phyloP scores from a whole-genome alignment of 2,888 invertebrate species.

The Acanthosepion lycidas region DNA sequence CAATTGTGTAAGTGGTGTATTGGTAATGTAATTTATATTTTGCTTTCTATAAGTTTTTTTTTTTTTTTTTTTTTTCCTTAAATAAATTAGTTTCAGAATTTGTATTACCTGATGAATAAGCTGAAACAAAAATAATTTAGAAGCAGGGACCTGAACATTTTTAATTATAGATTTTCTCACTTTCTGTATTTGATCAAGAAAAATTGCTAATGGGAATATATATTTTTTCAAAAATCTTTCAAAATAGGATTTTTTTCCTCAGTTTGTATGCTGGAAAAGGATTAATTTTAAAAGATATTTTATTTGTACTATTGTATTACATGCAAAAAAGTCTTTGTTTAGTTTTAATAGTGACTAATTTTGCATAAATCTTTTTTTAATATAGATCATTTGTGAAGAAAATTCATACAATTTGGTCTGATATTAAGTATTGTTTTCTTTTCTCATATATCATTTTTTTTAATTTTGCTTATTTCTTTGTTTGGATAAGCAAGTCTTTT shows the following conservation, averaged over 20 bases:
- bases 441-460: neutral
- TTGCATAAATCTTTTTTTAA: neutral
- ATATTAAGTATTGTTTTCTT: neutral
- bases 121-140: neutral
- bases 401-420: neutral
- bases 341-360: neutral
- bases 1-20: neutral
- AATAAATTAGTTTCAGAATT: neutral
- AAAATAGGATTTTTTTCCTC: neutral
- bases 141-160: neutral
- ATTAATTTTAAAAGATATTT: neutral
- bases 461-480: no score
- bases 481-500: no score
- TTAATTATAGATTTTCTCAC: neutral
- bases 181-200: neutral
- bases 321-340: neutral
- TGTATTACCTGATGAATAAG: neutral
- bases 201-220: neutral
- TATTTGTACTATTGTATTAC: neutral
- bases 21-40: slow-evolving; percentile 8
- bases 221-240: neutral
- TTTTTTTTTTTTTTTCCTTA: neutral
- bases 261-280: neutral
- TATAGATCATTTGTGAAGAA: neutral
- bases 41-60: neutral